Evolutionary conservation across 1,140 invertebrate species (phyloP), one percentile per base, ranked within the genome.

Genomic region (Cherax destructor): DNA sequence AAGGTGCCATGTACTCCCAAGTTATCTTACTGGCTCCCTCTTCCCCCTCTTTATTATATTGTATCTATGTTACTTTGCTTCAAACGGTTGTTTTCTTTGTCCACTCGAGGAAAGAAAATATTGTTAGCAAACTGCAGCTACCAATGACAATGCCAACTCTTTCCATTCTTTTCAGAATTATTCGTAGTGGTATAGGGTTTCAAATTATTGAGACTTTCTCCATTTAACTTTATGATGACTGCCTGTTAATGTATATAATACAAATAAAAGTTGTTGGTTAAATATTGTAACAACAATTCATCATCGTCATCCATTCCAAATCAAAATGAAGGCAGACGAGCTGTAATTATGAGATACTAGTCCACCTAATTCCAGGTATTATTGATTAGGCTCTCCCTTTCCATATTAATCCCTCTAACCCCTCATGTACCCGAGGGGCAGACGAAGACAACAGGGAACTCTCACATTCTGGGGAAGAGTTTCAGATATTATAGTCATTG

Each of bases 241-340:
- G 90, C 90, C 90, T 91, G 90, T 91, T 91, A 81, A 86, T 91
- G 90, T 91, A 91, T 91, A 91, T 91, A 91, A 86, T 91, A 86
- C 85, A 91, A 80, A 86, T 91, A 91, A 87, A 91, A 91, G 79
- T 91, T 91, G 90, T 91, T 91, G 74, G 89, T 85, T 91, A 91
- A 85, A 91, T 91, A 91, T 83, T 81, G 80, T 88, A 81, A 91
- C 89, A 91, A 91, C 83, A 86, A 91, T 91, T 91, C 89, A 91
- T 88, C 86, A 85, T 88, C 78, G 89, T 91, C 89, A 91, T 91
- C 89, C 89, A 91, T 91, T 91, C 89, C 89, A 85, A 91, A 91
- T 91, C 89, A 91, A 91, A 91, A 91, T 91, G 89, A 91, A 91
- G 89, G 89, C 89, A 91, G 89, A 91, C 79, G 89, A 91, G 69